These are phyloP conservation scores for Byasa hedistus DNA, from an alignment of 2,888 invertebrate species.

Conservation along the genomic window DNA sequence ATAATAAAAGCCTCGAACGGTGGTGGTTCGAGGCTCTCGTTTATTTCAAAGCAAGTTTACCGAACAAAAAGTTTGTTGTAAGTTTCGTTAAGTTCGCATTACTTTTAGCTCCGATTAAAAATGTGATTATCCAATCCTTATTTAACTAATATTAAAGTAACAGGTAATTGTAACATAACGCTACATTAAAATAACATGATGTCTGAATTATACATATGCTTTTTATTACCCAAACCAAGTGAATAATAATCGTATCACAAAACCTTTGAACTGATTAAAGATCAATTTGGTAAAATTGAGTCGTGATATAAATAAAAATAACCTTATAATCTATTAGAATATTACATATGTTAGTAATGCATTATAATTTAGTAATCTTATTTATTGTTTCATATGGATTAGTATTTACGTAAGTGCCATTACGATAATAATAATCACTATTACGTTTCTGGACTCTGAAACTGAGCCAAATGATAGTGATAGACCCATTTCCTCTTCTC, in stretches of 20 bases:
- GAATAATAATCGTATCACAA: not conserved
- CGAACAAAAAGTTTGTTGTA: conserved; percentile 61
- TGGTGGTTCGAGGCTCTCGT: conserved; percentile 52
- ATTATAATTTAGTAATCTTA: conserved; percentile 19
- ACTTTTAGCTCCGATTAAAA: conserved; percentile 37
- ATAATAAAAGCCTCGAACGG: conserved; percentile 68
- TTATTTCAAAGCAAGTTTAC: conserved; percentile 49
- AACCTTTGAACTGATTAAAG: conserved; percentile 16
- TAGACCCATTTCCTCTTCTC: too few species aligned
- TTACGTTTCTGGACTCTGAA: too few species aligned
- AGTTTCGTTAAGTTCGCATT: conserved; percentile 54
- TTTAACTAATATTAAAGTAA: conserved; percentile 21
- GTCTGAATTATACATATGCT: not conserved
- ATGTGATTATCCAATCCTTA: conserved; percentile 24
- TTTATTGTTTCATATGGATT: not conserved
- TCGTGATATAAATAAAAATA: not conserved
- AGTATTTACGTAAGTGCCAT: not conserved
- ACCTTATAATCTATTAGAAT: not conserved
- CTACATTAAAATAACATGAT: not conserved
- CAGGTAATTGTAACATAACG: conserved; percentile 29
- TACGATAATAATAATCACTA: not conserved
- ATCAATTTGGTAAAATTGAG: conserved; percentile 7
- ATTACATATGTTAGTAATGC: conserved; percentile 2
- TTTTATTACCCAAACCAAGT: not conserved
- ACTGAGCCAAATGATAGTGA: too few species aligned